Evolutionary conservation across 2,797 vertebrate genomes (phyloP).

Genomic region (Apogon hyalosoma): DNA sequence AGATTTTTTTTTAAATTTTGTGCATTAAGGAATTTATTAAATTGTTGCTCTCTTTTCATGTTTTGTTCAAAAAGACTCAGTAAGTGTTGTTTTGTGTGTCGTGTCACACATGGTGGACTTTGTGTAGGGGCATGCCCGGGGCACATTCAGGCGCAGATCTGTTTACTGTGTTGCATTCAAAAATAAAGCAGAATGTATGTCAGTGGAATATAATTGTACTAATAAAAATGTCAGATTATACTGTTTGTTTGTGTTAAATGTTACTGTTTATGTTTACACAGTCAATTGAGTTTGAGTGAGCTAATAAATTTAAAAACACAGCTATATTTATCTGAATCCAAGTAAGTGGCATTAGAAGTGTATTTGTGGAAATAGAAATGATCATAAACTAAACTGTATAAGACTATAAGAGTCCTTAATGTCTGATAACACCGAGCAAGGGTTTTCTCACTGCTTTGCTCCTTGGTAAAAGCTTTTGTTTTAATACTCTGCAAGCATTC

Average conservation of each 20-base stretch:
- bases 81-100: slow-evolving; percentile 23
- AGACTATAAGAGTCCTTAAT: too few relatives aligned
- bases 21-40: neutral
- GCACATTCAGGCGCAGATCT: slow-evolving; percentile 12
- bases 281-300: neutral
- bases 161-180: slow-evolving; percentile 26
- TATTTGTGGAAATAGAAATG: neutral
- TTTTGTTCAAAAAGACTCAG: neutral
- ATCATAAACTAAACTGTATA: neutral
- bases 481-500: slow-evolving; percentile 1
- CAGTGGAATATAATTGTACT: slow-evolving; percentile 8
- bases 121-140: slow-evolving; percentile 34
- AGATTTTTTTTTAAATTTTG: neutral
- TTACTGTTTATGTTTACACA: neutral
- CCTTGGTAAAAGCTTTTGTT: slow-evolving; percentile 8
- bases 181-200: neutral
- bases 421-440: too few relatives aligned
- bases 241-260: neutral
- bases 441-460: neutral
- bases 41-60: slow-evolving; percentile 3
- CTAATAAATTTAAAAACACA: slow-evolving; percentile 7
- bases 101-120: slow-evolving; percentile 23
- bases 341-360: neutral
- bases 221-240: neutral
- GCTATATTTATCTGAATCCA: neutral